Percentiles rank a stretch among this genome's conserved stretches.
phyloP scores from a whole-genome alignment of 2,888 invertebrate genomes.

The Cheilosia vernalis region DNA sequence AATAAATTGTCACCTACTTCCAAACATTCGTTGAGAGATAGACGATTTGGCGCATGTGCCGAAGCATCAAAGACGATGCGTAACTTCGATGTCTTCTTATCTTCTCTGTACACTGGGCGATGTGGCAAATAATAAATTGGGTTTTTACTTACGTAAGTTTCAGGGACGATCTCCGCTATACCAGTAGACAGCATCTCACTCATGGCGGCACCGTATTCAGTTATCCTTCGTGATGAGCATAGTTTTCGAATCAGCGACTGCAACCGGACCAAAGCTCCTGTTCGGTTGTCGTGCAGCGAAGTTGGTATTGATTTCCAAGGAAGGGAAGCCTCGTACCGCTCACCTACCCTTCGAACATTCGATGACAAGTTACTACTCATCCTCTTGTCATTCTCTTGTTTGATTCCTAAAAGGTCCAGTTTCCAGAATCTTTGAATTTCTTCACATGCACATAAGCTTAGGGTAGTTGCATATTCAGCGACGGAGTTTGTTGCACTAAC shows the following conservation, averaged over 20 bases:
- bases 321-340: too few species aligned
- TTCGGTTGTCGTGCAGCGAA: background rate
- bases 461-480: too few species aligned
- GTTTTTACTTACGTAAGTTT: background rate
- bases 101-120: background rate
- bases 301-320: background rate
- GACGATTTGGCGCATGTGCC: background rate
- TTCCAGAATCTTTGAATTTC: too few species aligned
- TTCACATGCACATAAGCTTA: too few species aligned
- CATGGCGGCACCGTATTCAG: background rate
- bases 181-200: background rate
- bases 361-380: too few species aligned
- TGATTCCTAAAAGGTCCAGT: too few species aligned
- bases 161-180: background rate
- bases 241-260: background rate
- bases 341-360: too few species aligned
- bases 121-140: background rate
- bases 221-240: background rate
- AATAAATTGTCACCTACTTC: background rate
- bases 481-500: too few species aligned
- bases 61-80: background rate
- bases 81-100: background rate
- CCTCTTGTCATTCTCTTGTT: too few species aligned
- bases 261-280: background rate
- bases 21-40: background rate